A percentile compares a stretch with the other conserved stretches of the same genome.
phyloP scores from a whole-genome alignment of 1,140 invertebrate genomes.

The Doryteuthis pealeii region DNA sequence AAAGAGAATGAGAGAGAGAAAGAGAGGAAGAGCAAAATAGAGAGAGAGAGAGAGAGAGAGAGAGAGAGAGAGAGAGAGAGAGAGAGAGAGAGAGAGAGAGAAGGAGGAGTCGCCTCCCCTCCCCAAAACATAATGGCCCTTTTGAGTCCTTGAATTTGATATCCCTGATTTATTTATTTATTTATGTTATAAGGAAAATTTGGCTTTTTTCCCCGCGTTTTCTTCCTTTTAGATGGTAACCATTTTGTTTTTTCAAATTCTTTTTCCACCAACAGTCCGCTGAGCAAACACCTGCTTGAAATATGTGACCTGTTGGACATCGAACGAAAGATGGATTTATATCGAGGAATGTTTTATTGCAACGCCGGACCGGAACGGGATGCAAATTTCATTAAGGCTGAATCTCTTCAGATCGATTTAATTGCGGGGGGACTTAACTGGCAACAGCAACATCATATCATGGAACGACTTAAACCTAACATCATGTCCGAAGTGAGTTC shows the following conservation, averaged over 20 bases:
- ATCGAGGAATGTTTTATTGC: conserved; percentile 51
- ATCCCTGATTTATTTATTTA: too few relatives aligned
- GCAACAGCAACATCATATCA: conserved; percentile 52
- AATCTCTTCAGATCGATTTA: conserved; percentile 50
- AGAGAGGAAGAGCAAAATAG: too few relatives aligned
- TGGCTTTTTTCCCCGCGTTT: neutral
- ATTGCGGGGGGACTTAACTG: conserved; percentile 54
- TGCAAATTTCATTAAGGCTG: conserved; percentile 48
- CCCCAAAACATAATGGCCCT: too few relatives aligned
- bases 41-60: too few relatives aligned
- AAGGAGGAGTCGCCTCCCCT: too few relatives aligned
- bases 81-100: too few relatives aligned
- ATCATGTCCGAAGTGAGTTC: conserved; percentile 44
- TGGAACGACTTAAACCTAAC: conserved; percentile 46
- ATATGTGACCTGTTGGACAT: conserved; percentile 54
- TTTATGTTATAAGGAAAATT: too few relatives aligned
- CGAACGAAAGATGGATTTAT: conserved; percentile 52
- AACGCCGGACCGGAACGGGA: conserved; percentile 45
- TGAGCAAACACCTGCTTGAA: conserved; percentile 53
- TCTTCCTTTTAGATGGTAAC: neutral
- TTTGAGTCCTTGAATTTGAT: too few relatives aligned
- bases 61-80: too few relatives aligned
- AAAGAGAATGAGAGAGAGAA: too few relatives aligned
- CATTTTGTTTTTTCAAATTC: neutral
- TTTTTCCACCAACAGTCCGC: conserved; percentile 33